phyloP scores from a whole-genome alignment of 1,140 invertebrate species.

The Spodoptera frugiperda region DNA sequence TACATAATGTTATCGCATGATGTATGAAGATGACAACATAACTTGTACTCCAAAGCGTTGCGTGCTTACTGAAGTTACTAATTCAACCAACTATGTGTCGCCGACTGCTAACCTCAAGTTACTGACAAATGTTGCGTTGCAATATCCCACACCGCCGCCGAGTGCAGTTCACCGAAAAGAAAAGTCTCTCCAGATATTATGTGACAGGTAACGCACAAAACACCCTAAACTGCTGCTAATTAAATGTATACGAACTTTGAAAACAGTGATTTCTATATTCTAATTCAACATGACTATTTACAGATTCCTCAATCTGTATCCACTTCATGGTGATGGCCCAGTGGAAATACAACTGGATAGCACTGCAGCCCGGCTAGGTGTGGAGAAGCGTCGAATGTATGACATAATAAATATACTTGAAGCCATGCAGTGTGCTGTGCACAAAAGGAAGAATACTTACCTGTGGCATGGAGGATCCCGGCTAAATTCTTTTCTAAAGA shows the following conservation, averaged over 20 bases:
- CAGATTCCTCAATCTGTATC: constrained; percentile 87
- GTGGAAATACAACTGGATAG: constrained; percentile 87
- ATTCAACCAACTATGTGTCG: constrained; percentile 85
- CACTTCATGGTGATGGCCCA: constrained; percentile 79
- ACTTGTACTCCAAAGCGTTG: constrained; percentile 86
- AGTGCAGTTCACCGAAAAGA: constrained; percentile 85
- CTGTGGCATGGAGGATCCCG: constrained; percentile 87
- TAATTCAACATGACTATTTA: constrained; percentile 41
- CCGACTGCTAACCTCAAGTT: constrained; percentile 87
- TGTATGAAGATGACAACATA: constrained; percentile 84
- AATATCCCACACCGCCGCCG: constrained; percentile 82
- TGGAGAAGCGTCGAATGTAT: constrained; percentile 91
- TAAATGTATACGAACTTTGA: background rate
- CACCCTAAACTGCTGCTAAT: background rate
- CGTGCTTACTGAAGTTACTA: constrained; percentile 85
- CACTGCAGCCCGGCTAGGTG: constrained; percentile 85
- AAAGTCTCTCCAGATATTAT: constrained; percentile 87
- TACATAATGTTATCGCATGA: constrained; percentile 83
- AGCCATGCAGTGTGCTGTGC: constrained; percentile 90
- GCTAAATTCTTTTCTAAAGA: constrained; percentile 81
- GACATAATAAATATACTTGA: constrained; percentile 93
- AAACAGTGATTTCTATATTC: background rate
- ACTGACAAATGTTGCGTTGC: constrained; percentile 86
- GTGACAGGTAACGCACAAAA: constrained; percentile 83
- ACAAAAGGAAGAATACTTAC: constrained; percentile 88